A percentile compares a stretch with the other conserved stretches of the same genome.
These are phyloP conservation scores for Trissoscelio sp. DNA, from an alignment of 2,888 invertebrate genomes.

Conservation along the genomic window DNA sequence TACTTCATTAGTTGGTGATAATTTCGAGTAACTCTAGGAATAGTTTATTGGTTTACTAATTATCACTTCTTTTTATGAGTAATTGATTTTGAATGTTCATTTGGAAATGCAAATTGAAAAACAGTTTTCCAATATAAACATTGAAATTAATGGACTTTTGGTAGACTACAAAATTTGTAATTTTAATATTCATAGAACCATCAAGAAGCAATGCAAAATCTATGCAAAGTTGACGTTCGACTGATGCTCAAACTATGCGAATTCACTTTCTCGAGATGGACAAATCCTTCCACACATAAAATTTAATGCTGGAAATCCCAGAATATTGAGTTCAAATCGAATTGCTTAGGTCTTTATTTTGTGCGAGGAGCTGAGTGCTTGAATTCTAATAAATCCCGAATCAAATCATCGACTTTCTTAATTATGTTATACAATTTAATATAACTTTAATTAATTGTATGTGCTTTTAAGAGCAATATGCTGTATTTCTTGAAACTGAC, in stretches of 20 bases:
- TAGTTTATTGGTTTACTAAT: no score
- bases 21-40: no score
- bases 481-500: no score
- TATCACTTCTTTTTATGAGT: not conserved
- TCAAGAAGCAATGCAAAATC: not conserved
- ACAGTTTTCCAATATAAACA: not conserved
- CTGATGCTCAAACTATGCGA: not conserved
- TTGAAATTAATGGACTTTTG: no score
- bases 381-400: not conserved
- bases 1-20: not conserved
- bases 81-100: not conserved
- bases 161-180: no score
- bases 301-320: slow-evolving; percentile 7
- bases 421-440: no score
- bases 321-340: slow-evolving; percentile 15
- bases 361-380: not conserved
- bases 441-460: no score
- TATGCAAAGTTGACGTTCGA: slow-evolving; percentile 6
- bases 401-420: no score
- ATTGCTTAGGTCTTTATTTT: not conserved
- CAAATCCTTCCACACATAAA: slow-evolving; percentile 10
- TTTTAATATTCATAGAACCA: slow-evolving; percentile 1
- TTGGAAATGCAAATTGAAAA: not conserved
- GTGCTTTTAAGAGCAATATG: no score
- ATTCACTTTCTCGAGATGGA: slow-evolving; percentile 17